Evolutionary conservation across 1,140 invertebrate genomes (phyloP).

Genomic region (Tetragonula clypearis): DNA sequence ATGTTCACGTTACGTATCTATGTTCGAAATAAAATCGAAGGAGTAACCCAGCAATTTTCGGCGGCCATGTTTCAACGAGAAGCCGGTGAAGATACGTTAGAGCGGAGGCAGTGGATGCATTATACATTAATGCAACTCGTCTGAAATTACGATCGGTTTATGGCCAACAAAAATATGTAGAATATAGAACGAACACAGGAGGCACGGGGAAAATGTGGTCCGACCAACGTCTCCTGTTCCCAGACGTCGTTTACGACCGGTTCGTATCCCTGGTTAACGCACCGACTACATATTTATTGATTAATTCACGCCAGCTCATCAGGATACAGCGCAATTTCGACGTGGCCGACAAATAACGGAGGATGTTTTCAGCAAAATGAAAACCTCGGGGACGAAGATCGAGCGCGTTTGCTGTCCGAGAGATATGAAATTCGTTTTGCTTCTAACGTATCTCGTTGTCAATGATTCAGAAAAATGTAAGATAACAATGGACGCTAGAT

Average conservation of each 20-base stretch:
- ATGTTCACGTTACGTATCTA: not conserved
- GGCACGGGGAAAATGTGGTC: conserved; percentile 29
- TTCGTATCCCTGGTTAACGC: conserved; percentile 71
- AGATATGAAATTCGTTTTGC: not conserved
- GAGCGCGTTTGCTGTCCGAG: not conserved
- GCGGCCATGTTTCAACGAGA: not conserved
- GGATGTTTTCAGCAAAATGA: conserved; percentile 16
- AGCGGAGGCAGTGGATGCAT: not conserved
- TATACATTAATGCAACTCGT: conserved; percentile 8
- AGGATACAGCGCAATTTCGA: conserved; percentile 37
- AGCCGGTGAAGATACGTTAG: not conserved
- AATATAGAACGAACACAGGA: not conserved
- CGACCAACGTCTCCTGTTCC: conserved; percentile 65
- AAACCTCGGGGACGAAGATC: not conserved
- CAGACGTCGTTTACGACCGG: conserved; percentile 73
- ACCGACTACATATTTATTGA: conserved; percentile 75
- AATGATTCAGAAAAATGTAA: not conserved
- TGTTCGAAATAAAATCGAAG: not conserved
- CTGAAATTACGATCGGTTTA: conserved; percentile 44
- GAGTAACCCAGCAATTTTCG: not conserved
- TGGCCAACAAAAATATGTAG: not conserved
- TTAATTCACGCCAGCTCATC: conserved; percentile 69
- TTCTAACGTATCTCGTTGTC: too few relatives aligned
- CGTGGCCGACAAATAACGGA: conserved; percentile 12
- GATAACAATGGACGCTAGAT: not conserved